Conservation (phyloP, 2,797 vertebrate species). For the Odontamblyopus rebecca region DNA sequence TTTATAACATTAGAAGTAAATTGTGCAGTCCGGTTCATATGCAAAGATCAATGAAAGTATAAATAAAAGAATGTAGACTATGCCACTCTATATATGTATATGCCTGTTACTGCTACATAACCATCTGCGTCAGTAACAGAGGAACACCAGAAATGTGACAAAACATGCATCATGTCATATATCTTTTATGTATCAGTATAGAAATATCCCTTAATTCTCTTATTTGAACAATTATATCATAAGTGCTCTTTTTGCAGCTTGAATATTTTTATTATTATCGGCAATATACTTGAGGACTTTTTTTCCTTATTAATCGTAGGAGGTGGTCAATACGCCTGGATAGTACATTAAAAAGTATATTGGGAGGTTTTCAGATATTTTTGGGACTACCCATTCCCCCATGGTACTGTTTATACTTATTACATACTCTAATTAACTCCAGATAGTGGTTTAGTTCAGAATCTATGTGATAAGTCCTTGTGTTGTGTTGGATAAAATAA, state of each 20-base stretch:
- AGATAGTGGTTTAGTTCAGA: background rate
- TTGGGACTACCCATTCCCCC: background rate
- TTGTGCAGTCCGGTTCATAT: background rate
- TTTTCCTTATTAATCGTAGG: background rate
- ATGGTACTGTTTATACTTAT: background rate
- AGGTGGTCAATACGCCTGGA: background rate
- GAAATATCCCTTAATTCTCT: background rate
- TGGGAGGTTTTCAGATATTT: background rate
- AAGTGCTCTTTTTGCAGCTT: background rate
- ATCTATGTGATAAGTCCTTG: background rate
- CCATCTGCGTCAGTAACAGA: background rate
- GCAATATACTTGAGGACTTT: background rate
- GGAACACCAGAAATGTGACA: too few relatives aligned
- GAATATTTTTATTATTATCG: too few relatives aligned
- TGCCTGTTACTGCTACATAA: background rate
- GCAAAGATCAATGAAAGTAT: background rate
- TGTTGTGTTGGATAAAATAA: conserved; percentile 5
- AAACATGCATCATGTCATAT: background rate
- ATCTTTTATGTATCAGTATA: background rate
- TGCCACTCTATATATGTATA: background rate
- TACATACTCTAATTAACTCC: background rate
- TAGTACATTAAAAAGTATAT: background rate
- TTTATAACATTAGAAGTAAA: background rate
- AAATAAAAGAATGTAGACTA: background rate
- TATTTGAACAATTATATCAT: background rate